Evolutionary conservation across 2,113 vertebrate species (phyloP).

Genomic region (Cephalopterus ornatus): DNA sequence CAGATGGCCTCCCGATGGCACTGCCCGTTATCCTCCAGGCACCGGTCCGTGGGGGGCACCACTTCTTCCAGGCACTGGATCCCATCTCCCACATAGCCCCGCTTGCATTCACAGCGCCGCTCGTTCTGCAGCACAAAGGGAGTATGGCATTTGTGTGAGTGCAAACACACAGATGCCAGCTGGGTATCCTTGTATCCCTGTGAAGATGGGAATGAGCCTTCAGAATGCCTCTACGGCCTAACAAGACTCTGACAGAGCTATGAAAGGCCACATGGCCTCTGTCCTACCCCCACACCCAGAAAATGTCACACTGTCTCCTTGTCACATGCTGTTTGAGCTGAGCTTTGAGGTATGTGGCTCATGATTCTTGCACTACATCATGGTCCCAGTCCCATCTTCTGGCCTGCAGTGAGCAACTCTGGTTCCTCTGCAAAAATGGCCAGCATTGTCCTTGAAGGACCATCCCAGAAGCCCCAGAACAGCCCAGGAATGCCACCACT

Average conservation of each 20-base stretch:
- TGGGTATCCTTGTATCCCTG: background rate
- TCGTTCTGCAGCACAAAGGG: slow-evolving; percentile 78
- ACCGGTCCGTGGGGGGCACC: slow-evolving; percentile 83
- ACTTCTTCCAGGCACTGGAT: slow-evolving; percentile 85
- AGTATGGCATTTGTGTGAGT: background rate
- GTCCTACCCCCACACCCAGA: background rate
- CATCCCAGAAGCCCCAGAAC: background rate
- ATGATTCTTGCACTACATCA: background rate
- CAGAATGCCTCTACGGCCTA: background rate
- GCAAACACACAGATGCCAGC: background rate
- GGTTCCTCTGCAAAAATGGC: background rate
- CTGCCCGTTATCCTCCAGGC: slow-evolving; percentile 80
- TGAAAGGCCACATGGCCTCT: background rate
- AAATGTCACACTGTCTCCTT: background rate
- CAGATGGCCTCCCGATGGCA: slow-evolving; percentile 85
- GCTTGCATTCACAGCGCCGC: slow-evolving; percentile 83
- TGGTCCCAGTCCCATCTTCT: background rate
- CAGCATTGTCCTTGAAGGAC: background rate
- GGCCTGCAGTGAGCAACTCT: background rate
- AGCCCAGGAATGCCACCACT: background rate
- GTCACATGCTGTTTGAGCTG: background rate
- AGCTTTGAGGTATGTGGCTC: background rate
- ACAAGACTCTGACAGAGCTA: background rate
- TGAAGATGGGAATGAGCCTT: background rate
- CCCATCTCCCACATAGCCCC: slow-evolving; percentile 86